Conservation (phyloP, 2,888 invertebrate genomes). For the Drosophila affinis region DNA sequence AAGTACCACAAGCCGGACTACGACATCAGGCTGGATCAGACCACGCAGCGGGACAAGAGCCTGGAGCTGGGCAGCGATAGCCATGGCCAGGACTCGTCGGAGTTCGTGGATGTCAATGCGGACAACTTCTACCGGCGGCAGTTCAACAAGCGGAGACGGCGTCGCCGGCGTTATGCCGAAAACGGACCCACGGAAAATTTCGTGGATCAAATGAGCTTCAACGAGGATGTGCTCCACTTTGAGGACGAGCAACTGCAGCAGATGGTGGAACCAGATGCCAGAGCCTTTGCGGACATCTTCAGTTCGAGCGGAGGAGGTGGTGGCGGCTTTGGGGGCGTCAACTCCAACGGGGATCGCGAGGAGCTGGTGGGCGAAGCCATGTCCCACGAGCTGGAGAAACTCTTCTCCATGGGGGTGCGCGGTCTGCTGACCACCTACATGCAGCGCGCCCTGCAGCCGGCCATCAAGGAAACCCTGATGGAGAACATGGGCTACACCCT, state of each 20-base stretch:
- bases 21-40: constrained; percentile 71
- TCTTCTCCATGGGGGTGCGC: constrained; percentile 92
- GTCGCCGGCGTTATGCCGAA: constrained; percentile 51
- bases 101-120: constrained; percentile 58
- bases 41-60: constrained; percentile 58
- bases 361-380: constrained; percentile 87
- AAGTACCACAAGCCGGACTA: constrained; percentile 68
- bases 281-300: constrained; percentile 81
- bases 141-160: constrained; percentile 57
- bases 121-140: constrained; percentile 71
- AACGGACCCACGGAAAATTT: constrained; percentile 3
- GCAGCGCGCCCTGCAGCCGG: constrained; percentile 92
- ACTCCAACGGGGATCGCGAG: constrained; percentile 78
- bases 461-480: constrained; percentile 94
- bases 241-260: constrained; percentile 77
- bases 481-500: constrained; percentile 94
- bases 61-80: constrained; percentile 58
- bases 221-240: constrained; percentile 78
- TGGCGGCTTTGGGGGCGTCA: constrained; percentile 23
- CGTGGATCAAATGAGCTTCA: constrained; percentile 74
- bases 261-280: constrained; percentile 81
- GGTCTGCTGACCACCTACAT: constrained; percentile 92
- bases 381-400: constrained; percentile 92
- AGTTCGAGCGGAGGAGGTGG: constrained; percentile 42
- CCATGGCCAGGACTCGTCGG: constrained; percentile 45